These are phyloP conservation scores for Echeneis naucrates DNA, from an alignment of 2,797 vertebrate genomes.

Conservation along the genomic window DNA sequence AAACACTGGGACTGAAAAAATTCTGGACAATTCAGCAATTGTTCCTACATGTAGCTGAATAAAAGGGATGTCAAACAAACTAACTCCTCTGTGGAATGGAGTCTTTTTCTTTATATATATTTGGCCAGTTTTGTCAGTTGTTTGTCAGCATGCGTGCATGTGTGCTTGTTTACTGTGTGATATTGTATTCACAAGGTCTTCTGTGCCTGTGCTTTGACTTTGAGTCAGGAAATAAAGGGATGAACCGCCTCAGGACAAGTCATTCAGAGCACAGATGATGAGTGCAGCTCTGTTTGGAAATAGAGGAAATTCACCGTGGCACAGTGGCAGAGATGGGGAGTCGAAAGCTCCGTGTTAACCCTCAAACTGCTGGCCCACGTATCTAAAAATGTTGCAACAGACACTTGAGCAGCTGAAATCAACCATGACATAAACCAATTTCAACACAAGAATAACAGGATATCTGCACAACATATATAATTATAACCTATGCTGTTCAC, in stretches of 20 bases:
- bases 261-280: constrained; percentile 67
- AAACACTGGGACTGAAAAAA: constrained; percentile 20
- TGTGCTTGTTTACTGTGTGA: constrained; percentile 47
- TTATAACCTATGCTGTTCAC: constrained; percentile 14
- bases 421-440: constrained; percentile 35
- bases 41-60: constrained; percentile 25
- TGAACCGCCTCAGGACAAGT: constrained; percentile 69
- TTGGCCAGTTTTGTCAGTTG: constrained; percentile 12
- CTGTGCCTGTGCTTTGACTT: constrained; percentile 66
- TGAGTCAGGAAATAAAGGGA: constrained; percentile 71
- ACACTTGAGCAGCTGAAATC: background rate
- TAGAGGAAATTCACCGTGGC: constrained; percentile 48
- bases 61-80: constrained; percentile 40
- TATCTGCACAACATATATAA: constrained; percentile 7
- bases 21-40: constrained; percentile 42
- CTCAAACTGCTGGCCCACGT: constrained; percentile 4
- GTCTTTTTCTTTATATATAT: background rate
- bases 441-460: constrained; percentile 40
- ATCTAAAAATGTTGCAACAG: constrained; percentile 13
- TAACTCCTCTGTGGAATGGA: constrained; percentile 15
- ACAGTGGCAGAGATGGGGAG: constrained; percentile 21
- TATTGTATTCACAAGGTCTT: constrained; percentile 66
- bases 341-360: constrained; percentile 29
- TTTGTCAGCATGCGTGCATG: constrained; percentile 18
- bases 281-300: constrained; percentile 60